phyloP scores from a whole-genome alignment of 1,140 invertebrate genomes.

The Contarinia nasturtii region DNA sequence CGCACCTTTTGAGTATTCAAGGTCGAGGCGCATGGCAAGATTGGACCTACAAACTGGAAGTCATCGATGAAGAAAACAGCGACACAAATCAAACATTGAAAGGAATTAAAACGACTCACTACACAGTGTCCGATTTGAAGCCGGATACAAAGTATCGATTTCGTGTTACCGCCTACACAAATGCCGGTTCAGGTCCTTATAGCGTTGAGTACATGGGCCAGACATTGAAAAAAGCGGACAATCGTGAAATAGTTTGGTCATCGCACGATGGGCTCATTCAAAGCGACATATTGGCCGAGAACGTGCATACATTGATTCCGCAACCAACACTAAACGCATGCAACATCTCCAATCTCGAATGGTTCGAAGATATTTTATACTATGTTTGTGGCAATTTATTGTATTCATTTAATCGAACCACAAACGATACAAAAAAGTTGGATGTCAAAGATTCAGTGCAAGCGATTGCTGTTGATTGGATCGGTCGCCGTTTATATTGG shows the following conservation, averaged over 20 bases:
- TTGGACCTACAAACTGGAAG: slow-evolving; percentile 66
- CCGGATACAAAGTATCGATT: slow-evolving; percentile 58
- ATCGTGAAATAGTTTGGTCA: slow-evolving; percentile 37
- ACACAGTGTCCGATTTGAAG: slow-evolving; percentile 42
- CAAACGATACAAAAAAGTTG: slow-evolving; percentile 30
- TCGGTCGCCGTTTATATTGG: slow-evolving; percentile 77
- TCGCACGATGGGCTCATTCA: slow-evolving; percentile 44
- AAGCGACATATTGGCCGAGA: slow-evolving; percentile 54
- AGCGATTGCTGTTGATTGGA: slow-evolving; percentile 71
- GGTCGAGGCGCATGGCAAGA: slow-evolving; percentile 65
- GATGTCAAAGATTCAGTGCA: slow-evolving; percentile 47
- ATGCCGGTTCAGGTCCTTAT: slow-evolving; percentile 58
- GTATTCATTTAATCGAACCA: slow-evolving; percentile 47
- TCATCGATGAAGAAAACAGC: slow-evolving; percentile 35
- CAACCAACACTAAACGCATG: slow-evolving; percentile 24
- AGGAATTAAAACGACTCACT: slow-evolving; percentile 39
- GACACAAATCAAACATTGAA: slow-evolving; percentile 20
- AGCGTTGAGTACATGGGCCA: slow-evolving; percentile 49
- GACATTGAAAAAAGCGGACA: slow-evolving; percentile 32
- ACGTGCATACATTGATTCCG: slow-evolving; percentile 23
- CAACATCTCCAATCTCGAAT: slow-evolving; percentile 42
- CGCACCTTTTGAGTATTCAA: slow-evolving; percentile 54
- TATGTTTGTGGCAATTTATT: slow-evolving; percentile 55
- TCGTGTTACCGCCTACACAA: slow-evolving; percentile 55
- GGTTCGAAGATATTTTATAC: slow-evolving; percentile 47